Base-by-base conservation (phyloP, 2,888 invertebrate genomes). In the Oxytorus armatus region DNA sequence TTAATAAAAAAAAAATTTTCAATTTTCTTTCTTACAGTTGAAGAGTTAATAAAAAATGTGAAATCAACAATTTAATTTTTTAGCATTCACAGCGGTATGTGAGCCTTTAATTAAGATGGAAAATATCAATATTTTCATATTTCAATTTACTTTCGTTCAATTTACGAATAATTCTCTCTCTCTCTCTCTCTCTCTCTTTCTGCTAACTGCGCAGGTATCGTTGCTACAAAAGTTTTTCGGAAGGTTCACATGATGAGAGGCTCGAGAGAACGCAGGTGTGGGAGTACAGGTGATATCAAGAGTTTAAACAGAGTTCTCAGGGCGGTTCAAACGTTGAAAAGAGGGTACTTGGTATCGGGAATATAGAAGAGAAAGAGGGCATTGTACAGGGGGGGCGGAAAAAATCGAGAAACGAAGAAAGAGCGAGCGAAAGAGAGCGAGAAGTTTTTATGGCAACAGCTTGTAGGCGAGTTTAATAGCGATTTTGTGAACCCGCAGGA, bases 381-480 rank as follows among this genome's bases (percentile, higher is more conserved):
- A 11, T 55, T 21, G 78, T 68, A 76, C 44, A 11, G 16, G 66
- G 49, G n/a, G 42, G 59, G 33, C 59, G 65, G 44, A 7, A 14
- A 68, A 65, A 72, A 66, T 65, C 25, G 47, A 59, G 53, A 77
- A 68, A 76, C 49, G 49, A 82, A 76, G 81, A n/a, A n/a, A n/a
- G n/a, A n/a, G n/a, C n/a, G n/a, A n/a, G n/a, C n/a, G n/a, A n/a
- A n/a, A n/a, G 72, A 77, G 72, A 72, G 79, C 76, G 79, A 69
- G 65, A 59, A 66, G 61, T 49, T 63, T 68, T 63, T 51, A 72
- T 53, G 74, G 82, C 83, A 83, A 85, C 86, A 87, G 86, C 84
- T 86, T 86, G 88, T 86, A 86, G 86, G 85, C 86, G 86, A 84
- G 84, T 86, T 85, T 65, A 66, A 84, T 81, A 82, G 73, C 84